phyloP scores from a whole-genome alignment of 2,888 invertebrate species.

The Sarcophaga subvicina region DNA sequence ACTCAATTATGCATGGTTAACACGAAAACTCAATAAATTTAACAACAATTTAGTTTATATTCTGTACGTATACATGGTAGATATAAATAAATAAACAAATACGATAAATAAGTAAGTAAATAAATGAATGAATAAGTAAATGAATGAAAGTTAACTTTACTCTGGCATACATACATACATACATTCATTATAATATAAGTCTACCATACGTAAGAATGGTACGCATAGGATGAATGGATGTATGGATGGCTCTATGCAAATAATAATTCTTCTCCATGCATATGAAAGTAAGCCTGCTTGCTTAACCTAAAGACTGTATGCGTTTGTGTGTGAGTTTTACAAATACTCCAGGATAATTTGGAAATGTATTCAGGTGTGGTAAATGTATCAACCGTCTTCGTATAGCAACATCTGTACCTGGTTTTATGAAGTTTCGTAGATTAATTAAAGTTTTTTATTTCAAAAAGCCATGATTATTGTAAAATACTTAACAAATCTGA shows the following conservation, averaged over 20 bases:
- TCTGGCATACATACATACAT: too few relatives aligned
- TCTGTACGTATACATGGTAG: background rate
- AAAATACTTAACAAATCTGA: background rate
- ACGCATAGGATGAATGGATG: too few relatives aligned
- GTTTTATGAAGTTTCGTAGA: background rate
- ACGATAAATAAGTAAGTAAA: slow-evolving; percentile 4
- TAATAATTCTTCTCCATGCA: background rate
- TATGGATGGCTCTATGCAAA: too few relatives aligned
- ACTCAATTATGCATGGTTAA: slow-evolving; percentile 81
- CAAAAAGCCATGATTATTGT: background rate
- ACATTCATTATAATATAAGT: too few relatives aligned
- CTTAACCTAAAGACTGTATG: too few relatives aligned
- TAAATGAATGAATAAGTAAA: too few relatives aligned
- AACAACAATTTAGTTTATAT: slow-evolving; percentile 74
- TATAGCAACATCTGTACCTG: slow-evolving; percentile 22
- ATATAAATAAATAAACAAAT: slow-evolving; percentile 41
- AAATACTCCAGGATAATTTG: too few relatives aligned
- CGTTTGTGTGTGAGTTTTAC: too few relatives aligned
- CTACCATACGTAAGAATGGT: too few relatives aligned
- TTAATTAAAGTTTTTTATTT: background rate
- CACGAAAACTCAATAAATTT: slow-evolving; percentile 81
- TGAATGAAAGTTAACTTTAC: too few relatives aligned
- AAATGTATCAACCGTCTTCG: background rate
- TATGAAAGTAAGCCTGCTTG: background rate
- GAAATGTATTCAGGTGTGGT: background rate